Conservation (phyloP, 2,888 invertebrate species). For the Ischnura elegans region DNA sequence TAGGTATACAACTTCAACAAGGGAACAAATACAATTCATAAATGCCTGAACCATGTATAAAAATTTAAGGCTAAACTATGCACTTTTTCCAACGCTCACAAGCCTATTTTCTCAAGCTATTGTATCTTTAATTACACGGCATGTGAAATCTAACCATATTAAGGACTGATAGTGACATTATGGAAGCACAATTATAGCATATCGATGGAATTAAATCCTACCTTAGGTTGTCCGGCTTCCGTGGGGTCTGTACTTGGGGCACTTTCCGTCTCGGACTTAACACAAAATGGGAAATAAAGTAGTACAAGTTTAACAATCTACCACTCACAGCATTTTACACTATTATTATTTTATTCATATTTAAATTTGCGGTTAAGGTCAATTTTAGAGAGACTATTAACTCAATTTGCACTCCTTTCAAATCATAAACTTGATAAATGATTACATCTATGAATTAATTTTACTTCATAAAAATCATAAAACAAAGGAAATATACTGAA, state of each 20-base stretch:
- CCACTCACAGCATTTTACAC: constrained; percentile 68
- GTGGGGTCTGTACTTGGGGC: constrained; percentile 80
- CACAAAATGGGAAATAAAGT: constrained; percentile 74
- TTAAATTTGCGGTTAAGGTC: background rate
- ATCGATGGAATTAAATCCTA: constrained; percentile 69
- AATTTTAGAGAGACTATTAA: background rate
- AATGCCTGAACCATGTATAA: background rate
- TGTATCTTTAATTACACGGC: background rate
- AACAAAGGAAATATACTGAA: background rate
- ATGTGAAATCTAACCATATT: constrained; percentile 38
- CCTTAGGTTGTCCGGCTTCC: constrained; percentile 72
- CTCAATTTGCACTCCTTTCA: background rate
- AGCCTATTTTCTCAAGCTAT: constrained; percentile 25
- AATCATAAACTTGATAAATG: background rate
- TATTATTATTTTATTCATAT: background rate
- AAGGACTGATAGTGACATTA: constrained; percentile 33
- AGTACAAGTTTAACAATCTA: constrained; percentile 73
- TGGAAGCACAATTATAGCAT: constrained; percentile 62
- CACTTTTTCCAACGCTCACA: background rate
- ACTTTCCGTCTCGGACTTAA: constrained; percentile 87
- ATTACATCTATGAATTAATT: too few relatives aligned
- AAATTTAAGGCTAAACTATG: background rate
- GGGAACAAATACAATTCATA: background rate
- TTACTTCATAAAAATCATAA: background rate
- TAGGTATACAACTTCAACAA: constrained; percentile 36